Evolutionary conservation across 2,888 invertebrate genomes (phyloP), one percentile per base, ranked within the genome.

Genomic region (Bellardia pandia): DNA sequence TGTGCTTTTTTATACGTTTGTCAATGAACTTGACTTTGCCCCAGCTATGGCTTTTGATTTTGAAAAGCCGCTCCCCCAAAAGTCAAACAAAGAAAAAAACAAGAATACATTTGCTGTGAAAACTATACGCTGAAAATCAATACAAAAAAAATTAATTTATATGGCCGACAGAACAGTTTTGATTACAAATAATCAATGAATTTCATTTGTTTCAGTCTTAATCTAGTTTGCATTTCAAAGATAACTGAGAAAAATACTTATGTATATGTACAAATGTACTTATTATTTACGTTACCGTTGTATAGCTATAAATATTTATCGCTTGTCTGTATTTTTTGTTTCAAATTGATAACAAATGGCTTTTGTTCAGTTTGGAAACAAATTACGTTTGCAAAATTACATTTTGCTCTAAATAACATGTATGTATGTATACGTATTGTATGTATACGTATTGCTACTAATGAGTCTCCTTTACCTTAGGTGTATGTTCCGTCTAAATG

Each of bases 21-120:
- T 84, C 84, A 84, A 77, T 86, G 86, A 86, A 86, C 86, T 86
- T 86, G 86, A 86, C 84, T 84, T 84, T 81, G 56, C 14, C n/a
- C n/a, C 33, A 62, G 23, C 11, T 37, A 11, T 16, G 48, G 40
- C 23, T 45, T 11, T 53, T 11, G 51, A 42, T 56, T 23, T 23
- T 58, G 58, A 2, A 42, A 1, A 37, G 60, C 72, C 33, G 30
- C 68, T 78, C 78, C 51, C 60, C 42, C 33, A 45, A 53, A 69
- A 60, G 4, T 3, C 0, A 40, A 64, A 62, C 33, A 30, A 42
- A 0, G 42, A 45, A 5, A 78, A 56, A 23, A 45, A 13, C 9
- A 58, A 30, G 33, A 23, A 30, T 33, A 5, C 56, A 16, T 6
- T 68, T 45, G 16, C 40, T 60, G 9, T 33, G 8, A n/a, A 62